Base-by-base conservation (phyloP, 1,140 invertebrate species). In the Latrodectus geometricus region DNA sequence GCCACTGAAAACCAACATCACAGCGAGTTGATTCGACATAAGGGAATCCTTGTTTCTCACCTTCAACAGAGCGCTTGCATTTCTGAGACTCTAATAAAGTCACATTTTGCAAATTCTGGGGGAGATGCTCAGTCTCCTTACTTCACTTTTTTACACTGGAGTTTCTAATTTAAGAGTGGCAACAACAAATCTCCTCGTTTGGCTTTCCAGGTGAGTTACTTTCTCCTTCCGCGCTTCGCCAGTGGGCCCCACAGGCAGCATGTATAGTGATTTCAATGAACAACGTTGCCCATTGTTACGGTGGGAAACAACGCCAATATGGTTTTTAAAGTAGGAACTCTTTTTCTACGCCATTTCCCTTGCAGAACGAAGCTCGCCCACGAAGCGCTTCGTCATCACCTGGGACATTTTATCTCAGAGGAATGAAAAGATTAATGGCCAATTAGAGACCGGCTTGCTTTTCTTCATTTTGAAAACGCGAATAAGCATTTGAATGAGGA, bases 401-500 rank as follows among this genome's bases (percentile, higher is more conserved):
- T 66, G 61, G 14, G 76, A 78, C n/a, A 73, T 73, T 23, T 73
- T 73, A 73, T 61, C 76, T 66, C 66, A 48, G 66, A 69, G 78
- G 78, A 80, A 80, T 70, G 66, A 68, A 50, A 23, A 70, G 78
- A 80, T 80, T 80, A 80, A 80, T 80, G 78, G 66, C 78, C 78
- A 80, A 80, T 80, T 80, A 80, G 66, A 23, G 50, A 65, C n/a
- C 48, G 14, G 9, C 56, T 20, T 56, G 56, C 23, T 54, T 76
- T 21, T 61, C 17, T 17, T 14, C 54, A 61, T 11, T 61, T 61
- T 17, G 17, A 61, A 61, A 61, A 61, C 17, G 54, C 74, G 52
- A 76, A 56, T 12, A 52, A 20, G 52, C 14, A 74, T 74, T 48
- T 50, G 14, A 4, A n/a, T n/a, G 21, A 9, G 72, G 48, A 52